These are phyloP conservation scores for Carollia perspicillata DNA, from an alignment of 2,113 vertebrate species.

Conservation along the genomic window DNA sequence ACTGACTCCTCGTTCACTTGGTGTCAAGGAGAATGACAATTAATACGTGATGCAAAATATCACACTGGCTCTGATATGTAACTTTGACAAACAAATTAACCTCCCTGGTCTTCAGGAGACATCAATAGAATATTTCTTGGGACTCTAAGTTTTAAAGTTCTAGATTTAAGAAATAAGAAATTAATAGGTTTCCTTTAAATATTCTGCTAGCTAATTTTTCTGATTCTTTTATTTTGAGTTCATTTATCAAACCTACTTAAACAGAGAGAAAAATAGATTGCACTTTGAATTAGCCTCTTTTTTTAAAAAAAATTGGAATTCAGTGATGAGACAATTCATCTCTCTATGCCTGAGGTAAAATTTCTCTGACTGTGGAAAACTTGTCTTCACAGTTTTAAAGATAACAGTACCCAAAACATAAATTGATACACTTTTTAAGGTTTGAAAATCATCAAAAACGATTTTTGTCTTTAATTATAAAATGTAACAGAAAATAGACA, in stretches of 20 bases:
- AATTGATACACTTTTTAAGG: slow-evolving; percentile 25
- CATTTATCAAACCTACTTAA: slow-evolving; percentile 44
- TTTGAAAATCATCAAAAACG: slow-evolving; percentile 38
- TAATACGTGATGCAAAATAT: not conserved
- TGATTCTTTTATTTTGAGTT: slow-evolving; percentile 41
- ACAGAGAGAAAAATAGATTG: slow-evolving; percentile 55
- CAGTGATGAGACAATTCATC: slow-evolving; percentile 50
- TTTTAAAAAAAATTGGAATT: not conserved
- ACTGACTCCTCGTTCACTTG: not conserved
- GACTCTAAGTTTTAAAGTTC: not conserved
- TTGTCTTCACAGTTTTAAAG: slow-evolving; percentile 13
- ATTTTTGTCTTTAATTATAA: slow-evolving; percentile 51
- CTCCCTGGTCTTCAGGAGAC: not conserved
- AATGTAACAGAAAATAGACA: slow-evolving; percentile 37
- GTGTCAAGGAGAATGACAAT: not conserved
- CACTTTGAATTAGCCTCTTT: slow-evolving; percentile 35
- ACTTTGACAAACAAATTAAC: not conserved
- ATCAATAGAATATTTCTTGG: not conserved
- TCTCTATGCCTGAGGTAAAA: slow-evolving; percentile 8
- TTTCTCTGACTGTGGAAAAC: slow-evolving; percentile 23
- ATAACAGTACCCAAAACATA: slow-evolving; percentile 6
- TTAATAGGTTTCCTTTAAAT: not conserved
- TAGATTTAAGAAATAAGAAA: not conserved
- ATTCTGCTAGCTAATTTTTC: slow-evolving; percentile 42
- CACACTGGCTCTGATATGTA: not conserved